Conservation (phyloP, 2,797 vertebrate genomes). For the Hylomyscus alleni region DNA sequence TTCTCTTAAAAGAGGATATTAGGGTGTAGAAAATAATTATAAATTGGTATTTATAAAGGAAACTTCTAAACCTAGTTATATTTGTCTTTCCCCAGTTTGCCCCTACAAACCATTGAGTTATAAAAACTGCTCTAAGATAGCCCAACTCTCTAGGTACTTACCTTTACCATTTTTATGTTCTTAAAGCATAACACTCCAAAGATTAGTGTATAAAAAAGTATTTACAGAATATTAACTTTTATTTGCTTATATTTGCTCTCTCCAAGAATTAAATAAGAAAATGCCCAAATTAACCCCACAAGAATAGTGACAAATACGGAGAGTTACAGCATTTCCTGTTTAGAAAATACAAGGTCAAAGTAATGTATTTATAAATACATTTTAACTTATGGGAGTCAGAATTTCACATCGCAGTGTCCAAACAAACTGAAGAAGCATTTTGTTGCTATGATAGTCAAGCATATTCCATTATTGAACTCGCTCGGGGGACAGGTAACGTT, state of each 20-base stretch:
- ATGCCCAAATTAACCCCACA: background rate
- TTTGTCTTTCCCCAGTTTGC: background rate
- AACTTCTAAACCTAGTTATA: background rate
- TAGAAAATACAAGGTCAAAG: slow-evolving; percentile 50
- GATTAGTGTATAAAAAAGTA: background rate
- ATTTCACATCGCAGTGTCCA: slow-evolving; percentile 51
- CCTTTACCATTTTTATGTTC: background rate
- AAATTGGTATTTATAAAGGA: slow-evolving; percentile 48
- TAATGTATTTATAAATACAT: slow-evolving; percentile 67
- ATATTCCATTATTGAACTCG: slow-evolving; percentile 61
- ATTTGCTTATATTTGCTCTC: background rate
- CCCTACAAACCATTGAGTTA: background rate
- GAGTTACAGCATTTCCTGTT: slow-evolving; percentile 17
- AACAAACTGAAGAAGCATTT: slow-evolving; percentile 36
- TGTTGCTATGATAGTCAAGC: slow-evolving; percentile 50
- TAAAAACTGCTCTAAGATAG: slow-evolving; percentile 1
- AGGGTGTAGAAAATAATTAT: background rate
- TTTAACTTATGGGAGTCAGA: slow-evolving; percentile 70
- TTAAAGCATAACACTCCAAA: background rate
- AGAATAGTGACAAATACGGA: background rate
- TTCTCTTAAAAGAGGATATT: background rate
- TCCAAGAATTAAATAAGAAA: slow-evolving; percentile 51
- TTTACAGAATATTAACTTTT: background rate
- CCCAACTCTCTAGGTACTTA: background rate
- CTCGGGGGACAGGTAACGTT: slow-evolving; percentile 46